phyloP scores from a whole-genome alignment of 1,140 invertebrate species.

The Bombyx mandarina region DNA sequence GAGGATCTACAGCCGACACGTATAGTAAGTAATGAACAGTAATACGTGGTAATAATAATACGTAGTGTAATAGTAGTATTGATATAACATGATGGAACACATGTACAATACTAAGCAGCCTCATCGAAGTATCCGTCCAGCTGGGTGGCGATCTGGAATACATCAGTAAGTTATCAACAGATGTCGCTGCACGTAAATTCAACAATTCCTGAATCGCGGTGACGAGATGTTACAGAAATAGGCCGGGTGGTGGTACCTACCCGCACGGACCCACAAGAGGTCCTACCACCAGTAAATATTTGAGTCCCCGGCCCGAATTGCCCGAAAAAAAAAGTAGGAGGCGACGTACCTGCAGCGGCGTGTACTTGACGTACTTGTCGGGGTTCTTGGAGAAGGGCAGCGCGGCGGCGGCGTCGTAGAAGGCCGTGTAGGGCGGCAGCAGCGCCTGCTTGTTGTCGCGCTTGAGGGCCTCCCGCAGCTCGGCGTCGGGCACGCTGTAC shows the following conservation, averaged over 20 bases:
- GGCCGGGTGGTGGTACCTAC: no score
- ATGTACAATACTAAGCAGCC: conserved; percentile 27
- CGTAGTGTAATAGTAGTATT: no score
- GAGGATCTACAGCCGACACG: no score
- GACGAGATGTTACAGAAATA: no score
- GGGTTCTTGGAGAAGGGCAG: conserved; percentile 92
- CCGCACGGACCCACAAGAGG: no score
- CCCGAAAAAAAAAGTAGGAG: background rate
- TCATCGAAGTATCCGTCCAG: conserved; percentile 58
- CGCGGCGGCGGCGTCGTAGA: conserved; percentile 80
- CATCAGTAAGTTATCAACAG: background rate
- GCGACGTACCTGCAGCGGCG: conserved; percentile 77
- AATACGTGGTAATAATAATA: no score
- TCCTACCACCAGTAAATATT: no score
- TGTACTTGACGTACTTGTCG: conserved; percentile 95
- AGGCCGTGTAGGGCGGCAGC: conserved; percentile 85
- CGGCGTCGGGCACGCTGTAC: conserved; percentile 94
- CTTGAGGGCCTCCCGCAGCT: conserved; percentile 86
- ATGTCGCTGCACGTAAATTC: background rate
- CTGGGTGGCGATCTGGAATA: conserved; percentile 46
- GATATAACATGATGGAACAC: background rate
- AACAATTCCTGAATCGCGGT: background rate
- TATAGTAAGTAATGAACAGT: no score
- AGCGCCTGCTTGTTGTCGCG: conserved; percentile 89
- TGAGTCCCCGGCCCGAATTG: background rate